Evolutionary conservation across 2,888 invertebrate species (phyloP).

Genomic region (Trilocha varians): DNA sequence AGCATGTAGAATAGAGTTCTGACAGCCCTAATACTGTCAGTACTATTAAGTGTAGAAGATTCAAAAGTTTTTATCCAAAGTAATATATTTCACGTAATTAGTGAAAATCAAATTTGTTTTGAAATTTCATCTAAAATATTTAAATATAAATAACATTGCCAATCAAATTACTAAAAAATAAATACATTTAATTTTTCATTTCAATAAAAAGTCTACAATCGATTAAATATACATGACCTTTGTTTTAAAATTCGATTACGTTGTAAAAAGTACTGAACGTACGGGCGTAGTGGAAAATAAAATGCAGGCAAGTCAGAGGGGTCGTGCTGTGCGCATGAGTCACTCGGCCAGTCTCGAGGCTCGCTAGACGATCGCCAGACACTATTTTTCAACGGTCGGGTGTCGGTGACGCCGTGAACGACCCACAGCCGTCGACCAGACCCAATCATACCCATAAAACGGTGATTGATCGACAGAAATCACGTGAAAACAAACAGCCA

Average conservation of each 20-base stretch:
- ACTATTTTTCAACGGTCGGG: conserved; percentile 37
- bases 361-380: conserved; percentile 54
- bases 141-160: no score
- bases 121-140: no score
- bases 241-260: neutral
- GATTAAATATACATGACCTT: no score
- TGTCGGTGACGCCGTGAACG: conserved; percentile 13
- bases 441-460: conserved; percentile 8
- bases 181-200: no score
- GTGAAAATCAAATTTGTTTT: no score
- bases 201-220: no score
- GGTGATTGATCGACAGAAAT: neutral
- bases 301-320: conserved; percentile 11
- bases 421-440: neutral
- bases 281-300: neutral
- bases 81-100: no score
- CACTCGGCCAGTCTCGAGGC: conserved; percentile 23
- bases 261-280: neutral
- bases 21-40: no score
- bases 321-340: conserved; percentile 43
- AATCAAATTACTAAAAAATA: no score
- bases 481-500: neutral
- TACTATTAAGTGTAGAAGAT: no score
- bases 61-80: no score
- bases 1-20: no score